These are phyloP conservation scores for Poeciliopsis turrubarensis DNA, from an alignment of 2,113 vertebrate species.

Conservation along the genomic window DNA sequence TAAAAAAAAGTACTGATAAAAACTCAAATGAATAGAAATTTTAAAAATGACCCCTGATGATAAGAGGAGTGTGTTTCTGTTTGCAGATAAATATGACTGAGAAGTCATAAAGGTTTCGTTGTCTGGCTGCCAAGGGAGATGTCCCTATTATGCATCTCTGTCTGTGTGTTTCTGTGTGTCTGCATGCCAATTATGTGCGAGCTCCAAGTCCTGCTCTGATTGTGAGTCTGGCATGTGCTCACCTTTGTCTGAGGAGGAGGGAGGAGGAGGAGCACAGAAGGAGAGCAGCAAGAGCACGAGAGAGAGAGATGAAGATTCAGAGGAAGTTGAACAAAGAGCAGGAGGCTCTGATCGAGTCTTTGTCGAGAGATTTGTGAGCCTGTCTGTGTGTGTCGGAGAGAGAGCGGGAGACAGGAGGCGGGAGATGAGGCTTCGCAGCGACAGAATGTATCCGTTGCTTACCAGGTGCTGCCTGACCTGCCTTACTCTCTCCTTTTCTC, in stretches of 20 bases:
- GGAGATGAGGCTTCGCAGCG: constrained; percentile 31
- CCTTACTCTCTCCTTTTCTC: constrained; percentile 9
- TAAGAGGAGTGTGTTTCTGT: constrained; percentile 35
- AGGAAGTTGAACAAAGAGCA: constrained; percentile 55
- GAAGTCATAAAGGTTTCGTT: constrained; percentile 65
- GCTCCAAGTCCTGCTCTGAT: constrained; percentile 53
- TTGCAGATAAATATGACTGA: constrained; percentile 68
- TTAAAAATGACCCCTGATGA: constrained; percentile 35
- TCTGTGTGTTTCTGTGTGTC: constrained; percentile 8
- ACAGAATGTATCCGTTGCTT: constrained; percentile 57
- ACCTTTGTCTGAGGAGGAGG: constrained; percentile 67
- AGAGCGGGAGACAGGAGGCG: constrained; percentile 15
- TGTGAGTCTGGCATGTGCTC: constrained; percentile 60
- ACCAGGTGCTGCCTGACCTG: constrained; percentile 68
- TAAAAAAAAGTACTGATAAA: constrained; percentile 27
- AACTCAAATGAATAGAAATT: constrained; percentile 62
- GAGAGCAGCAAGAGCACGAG: constrained; percentile 29
- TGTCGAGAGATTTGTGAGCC: constrained; percentile 43
- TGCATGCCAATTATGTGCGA: constrained; percentile 59
- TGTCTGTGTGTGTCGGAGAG: constrained; percentile 26
- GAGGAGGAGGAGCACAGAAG: constrained; percentile 14
- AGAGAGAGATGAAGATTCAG: constrained; percentile 48
- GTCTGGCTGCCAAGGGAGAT: constrained; percentile 65
- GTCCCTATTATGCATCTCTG: constrained; percentile 55
- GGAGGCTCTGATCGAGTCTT: constrained; percentile 56